Evolutionary conservation across 2,113 vertebrate species (phyloP).

Genomic region (Larimichthys polyactis): DNA sequence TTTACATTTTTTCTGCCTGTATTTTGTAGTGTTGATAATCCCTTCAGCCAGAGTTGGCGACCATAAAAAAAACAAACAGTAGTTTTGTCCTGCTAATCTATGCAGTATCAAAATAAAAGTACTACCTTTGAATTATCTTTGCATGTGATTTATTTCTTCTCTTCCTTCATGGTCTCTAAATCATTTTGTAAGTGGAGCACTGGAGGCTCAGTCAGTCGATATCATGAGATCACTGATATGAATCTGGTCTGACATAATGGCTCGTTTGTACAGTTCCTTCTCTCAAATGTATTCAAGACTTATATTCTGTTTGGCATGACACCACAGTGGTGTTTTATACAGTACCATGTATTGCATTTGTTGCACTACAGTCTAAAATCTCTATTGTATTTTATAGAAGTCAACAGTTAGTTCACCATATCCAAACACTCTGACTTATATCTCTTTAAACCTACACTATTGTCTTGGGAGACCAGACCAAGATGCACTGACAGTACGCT

Average conservation of each 20-base stretch:
- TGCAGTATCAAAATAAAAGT: too few relatives aligned
- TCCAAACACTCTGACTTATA: too few relatives aligned
- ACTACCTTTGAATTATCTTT: neutral
- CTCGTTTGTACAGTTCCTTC: neutral
- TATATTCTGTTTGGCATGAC: neutral
- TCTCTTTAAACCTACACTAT: too few relatives aligned
- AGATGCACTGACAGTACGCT: too few relatives aligned
- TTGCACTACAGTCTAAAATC: neutral
- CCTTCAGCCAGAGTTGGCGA: too few relatives aligned
- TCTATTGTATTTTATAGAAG: too few relatives aligned
- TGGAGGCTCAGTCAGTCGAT: neutral
- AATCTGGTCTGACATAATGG: neutral
- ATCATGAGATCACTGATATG: neutral
- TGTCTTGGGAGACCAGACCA: too few relatives aligned
- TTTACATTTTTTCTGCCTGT: too few relatives aligned
- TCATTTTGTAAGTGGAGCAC: constrained; percentile 2
- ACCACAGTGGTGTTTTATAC: neutral
- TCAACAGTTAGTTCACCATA: too few relatives aligned
- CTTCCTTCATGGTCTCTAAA: neutral
- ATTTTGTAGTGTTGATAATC: too few relatives aligned
- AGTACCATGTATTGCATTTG: neutral
- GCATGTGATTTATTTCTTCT: neutral
- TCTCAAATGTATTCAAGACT: neutral
- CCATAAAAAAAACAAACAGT: too few relatives aligned
- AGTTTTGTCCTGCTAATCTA: too few relatives aligned